These are phyloP conservation scores for Sycophila sp. DNA, from an alignment of 1,140 invertebrate genomes.

Conservation along the genomic window DNA sequence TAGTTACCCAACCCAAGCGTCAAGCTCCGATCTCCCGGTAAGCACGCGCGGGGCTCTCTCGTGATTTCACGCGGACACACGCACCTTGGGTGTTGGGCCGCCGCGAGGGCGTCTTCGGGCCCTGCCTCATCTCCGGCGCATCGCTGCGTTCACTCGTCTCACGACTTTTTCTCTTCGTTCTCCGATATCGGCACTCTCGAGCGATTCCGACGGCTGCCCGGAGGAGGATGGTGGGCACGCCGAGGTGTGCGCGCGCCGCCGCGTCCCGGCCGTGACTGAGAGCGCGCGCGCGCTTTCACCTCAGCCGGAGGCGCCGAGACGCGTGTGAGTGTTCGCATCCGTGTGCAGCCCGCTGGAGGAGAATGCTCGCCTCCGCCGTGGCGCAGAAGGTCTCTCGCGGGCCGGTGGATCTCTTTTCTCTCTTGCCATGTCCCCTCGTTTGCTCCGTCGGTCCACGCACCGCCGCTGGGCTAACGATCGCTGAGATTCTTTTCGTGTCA, in stretches of 20 bases:
- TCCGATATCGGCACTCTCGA: too few relatives aligned
- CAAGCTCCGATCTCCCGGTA: not conserved
- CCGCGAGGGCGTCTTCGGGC: conserved; percentile 54
- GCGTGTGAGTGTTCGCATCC: too few relatives aligned
- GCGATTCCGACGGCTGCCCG: too few relatives aligned
- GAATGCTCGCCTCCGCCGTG: not conserved
- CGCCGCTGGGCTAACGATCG: too few relatives aligned
- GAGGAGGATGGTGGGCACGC: not conserved
- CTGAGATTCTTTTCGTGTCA: too few relatives aligned
- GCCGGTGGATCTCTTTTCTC: not conserved
- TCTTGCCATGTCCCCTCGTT: not conserved
- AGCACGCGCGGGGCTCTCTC: not conserved
- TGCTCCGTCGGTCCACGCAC: not conserved
- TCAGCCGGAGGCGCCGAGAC: conserved; percentile 37
- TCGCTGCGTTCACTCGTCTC: too few relatives aligned
- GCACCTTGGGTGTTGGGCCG: conserved; percentile 64
- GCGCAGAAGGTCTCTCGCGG: not conserved
- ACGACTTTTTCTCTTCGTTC: not conserved
- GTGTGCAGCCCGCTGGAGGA: too few relatives aligned
- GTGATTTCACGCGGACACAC: not conserved
- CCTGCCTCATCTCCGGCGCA: conserved; percentile 58
- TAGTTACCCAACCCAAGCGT: not conserved
- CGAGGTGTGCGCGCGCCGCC: conserved; percentile 47
- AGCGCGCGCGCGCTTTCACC: conserved; percentile 63
- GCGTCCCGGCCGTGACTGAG: conserved; percentile 65